Base-by-base conservation (phyloP, 2,113 vertebrate genomes). In the Burhinus oedicnemus region DNA sequence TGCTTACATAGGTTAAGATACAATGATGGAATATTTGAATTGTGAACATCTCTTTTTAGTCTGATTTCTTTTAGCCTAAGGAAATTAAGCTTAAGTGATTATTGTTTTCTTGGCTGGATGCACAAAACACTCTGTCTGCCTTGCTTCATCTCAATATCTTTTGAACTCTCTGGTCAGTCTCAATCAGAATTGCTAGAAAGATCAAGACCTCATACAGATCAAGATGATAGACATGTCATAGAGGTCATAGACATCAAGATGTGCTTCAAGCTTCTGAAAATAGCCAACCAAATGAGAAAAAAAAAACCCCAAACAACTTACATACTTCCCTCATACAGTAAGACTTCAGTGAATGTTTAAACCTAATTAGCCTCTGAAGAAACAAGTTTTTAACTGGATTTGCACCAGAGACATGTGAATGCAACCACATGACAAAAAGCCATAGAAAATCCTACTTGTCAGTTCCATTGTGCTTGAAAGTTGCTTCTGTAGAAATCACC, bases 231-330 rank as follows among this genome's bases (percentile, higher is more conserved):
- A 76, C 22, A 61, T 62, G 29, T n/a, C 23, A 47, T 9, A 62
- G 34, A 54, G 8, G 57, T n/a, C 29, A 64, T 7, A 80, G 16
- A 32, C 52, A 89, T 32, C 36, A 75, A 51, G 20, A 42, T 12
- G 13, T 32, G 7, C 20, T 55, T 84, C 5, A 55, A 55, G 40
- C 21, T 84, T 78, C 57, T 22, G 49, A 64, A 90, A 54, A 64
- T 1, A 62, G 17, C 13, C 55, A 70, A 7, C 25, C 29, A 70
- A 55, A 83, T 40, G 9, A 65, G 52, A 62, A 55, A 25, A 69
- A 26, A 1, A 69, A 26, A 1, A 18, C 14, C 7, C 21, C 11
- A 47, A 8, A 8, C 12, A 8, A 8, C 12, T 27, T 51, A 38
- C 6, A 29, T 52, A 23, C 15, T 83, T 12, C 13, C 7, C 5